Percentiles rank a stretch among this genome's conserved stretches.
phyloP scores from a whole-genome alignment of 2,888 invertebrate genomes.

The Falcaria lacertinaria region DNA sequence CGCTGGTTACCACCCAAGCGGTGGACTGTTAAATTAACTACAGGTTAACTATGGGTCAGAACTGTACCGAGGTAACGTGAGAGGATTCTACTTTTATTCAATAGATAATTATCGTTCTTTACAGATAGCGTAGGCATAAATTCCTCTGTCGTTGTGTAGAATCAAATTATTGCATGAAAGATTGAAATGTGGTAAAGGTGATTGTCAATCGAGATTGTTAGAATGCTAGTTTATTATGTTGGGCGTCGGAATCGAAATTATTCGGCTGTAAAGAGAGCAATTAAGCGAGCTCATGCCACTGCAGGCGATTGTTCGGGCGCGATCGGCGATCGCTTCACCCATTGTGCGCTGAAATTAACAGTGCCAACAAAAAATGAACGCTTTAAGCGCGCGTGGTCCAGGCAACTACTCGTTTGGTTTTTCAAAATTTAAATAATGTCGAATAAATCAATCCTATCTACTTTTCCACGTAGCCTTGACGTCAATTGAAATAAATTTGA shows the following conservation, averaged over 20 bases:
- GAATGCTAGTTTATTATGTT: conserved; percentile 24
- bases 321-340: conserved; percentile 46
- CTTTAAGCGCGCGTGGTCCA: conserved; percentile 19
- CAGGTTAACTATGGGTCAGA: conserved; percentile 62
- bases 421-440: not conserved
- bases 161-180: conserved; percentile 5
- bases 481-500: not conserved
- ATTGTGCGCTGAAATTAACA: conserved; percentile 65
- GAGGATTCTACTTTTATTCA: conserved; percentile 20
- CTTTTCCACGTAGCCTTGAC: not conserved
- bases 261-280: conserved; percentile 57
- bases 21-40: conserved; percentile 59
- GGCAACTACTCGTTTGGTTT: conserved; percentile 3
- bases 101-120: conserved; percentile 2
- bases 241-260: conserved; percentile 48
- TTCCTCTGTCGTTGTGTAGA: not conserved
- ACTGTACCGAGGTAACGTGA: conserved; percentile 31
- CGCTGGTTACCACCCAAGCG: conserved; percentile 66
- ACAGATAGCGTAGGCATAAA: not conserved
- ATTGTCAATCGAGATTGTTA: conserved; percentile 26
- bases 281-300: conserved; percentile 57
- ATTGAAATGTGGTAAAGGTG: conserved; percentile 18
- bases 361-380: conserved; percentile 50
- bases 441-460: not conserved
- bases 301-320: conserved; percentile 50